Base-by-base conservation (phyloP, 1,140 invertebrate species). In the Cyclargus thomasi region DNA sequence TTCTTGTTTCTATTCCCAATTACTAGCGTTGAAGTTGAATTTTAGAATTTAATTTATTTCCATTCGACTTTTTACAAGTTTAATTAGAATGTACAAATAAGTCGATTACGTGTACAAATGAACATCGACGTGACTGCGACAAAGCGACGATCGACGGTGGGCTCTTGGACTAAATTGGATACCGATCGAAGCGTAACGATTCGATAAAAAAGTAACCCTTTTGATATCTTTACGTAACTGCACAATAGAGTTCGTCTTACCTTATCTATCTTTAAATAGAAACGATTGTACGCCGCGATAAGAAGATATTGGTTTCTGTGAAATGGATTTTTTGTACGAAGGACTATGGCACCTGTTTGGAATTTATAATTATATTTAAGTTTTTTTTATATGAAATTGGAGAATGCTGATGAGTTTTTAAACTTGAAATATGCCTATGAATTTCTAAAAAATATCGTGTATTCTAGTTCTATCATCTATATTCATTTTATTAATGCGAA, bases 81-180 rank as follows among this genome's bases (percentile, higher is more conserved):
- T 87, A 87, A 87, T 86, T 88, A 86, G 78, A 83, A 81, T 82
- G 79, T 82, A 79, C 80, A 86, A 85, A 83, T 88, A 84, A 85
- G 69, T 77, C 76, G 79, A 82, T 82, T 82, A 84, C 77, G 72
- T 77, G 63, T 76, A 83, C 76, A 78, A 35, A 66, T 76, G 65
- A 70, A 47, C 59, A 64, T 70, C 67, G 72, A 76, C 83, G 84
- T 87, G 84, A 86, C 85, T 77, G 79, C 76, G 81, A 89, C 85
- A 89, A 86, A 84, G 81, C 65, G 47, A 74, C 74, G 76, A 67
- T 66, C 71, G 73, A 73, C 74, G 69, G 73, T 77, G 74, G 77
- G 71, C 71, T 81, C 75, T 69, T 71, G 70, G 73, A 82, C 72
- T 88, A 89, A 89, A 89, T 89, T 89, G 84, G 83, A 86, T 85